Evolutionary conservation across 1,140 invertebrate genomes (phyloP).

Genomic region (Hesperophylax magnus): DNA sequence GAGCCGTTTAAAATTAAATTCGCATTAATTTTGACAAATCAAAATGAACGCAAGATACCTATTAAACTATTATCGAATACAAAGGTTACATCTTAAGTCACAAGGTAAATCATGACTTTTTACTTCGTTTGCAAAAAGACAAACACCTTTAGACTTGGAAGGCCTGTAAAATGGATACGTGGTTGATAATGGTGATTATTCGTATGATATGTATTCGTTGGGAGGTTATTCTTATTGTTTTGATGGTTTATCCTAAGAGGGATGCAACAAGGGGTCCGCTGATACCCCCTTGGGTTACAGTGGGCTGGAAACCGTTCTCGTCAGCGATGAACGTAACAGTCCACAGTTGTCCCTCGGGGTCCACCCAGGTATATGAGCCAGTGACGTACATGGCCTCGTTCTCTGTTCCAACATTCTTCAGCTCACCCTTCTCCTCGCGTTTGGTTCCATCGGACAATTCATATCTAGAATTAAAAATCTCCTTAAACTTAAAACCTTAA

Average conservation of each 20-base stretch:
- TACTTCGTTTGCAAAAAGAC: no score
- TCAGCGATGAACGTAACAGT: slow-evolving; percentile 73
- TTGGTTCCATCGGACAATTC: slow-evolving; percentile 70
- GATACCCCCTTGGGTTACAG: slow-evolving; percentile 56
- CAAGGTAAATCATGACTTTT: no score
- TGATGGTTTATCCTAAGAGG: slow-evolving; percentile 41
- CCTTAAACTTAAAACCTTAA: background rate
- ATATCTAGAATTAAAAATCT: slow-evolving; percentile 58
- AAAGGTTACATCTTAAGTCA: no score
- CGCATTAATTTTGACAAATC: no score
- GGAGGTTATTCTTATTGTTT: no score
- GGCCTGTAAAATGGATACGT: no score
- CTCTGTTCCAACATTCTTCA: slow-evolving; percentile 63
- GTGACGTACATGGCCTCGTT: slow-evolving; percentile 62
- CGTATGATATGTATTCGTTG: no score
- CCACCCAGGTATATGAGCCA: slow-evolving; percentile 60
- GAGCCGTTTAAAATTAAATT: no score
- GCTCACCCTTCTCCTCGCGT: slow-evolving; percentile 66
- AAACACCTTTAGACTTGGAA: no score
- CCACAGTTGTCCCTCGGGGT: slow-evolving; percentile 71
- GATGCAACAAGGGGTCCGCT: slow-evolving; percentile 42
- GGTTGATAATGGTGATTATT: no score
- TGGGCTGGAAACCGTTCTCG: slow-evolving; percentile 73
- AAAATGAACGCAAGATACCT: no score
- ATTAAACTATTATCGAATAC: no score